Evolutionary conservation across 2,113 vertebrate genomes (phyloP), one percentile per base, ranked within the genome.

Genomic region (Bos javanicus): DNA sequence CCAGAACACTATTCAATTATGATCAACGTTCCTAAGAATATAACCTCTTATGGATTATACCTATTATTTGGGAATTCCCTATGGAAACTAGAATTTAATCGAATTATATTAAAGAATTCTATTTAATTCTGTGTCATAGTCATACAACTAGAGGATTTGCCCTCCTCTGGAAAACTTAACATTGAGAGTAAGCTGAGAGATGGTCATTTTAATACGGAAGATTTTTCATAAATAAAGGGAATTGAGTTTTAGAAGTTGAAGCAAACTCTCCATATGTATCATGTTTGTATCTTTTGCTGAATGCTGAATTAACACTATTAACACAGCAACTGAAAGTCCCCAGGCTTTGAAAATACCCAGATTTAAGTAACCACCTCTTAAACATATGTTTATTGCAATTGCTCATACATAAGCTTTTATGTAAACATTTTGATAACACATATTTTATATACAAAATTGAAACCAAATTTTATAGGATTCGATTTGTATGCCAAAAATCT

Each of bases 191-290:
- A 48, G 26, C 86, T 74, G 33, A 80, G 54, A 88, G 23, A 30
- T 83, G 67, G 91, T 82, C n/a, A 19, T 54, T 94, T 96, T 84
- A 50, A 82, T 87, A 67, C 30, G 15, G 39, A 87, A 89, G 21
- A 64, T n/a, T 92, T 97, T 91, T 95, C 60, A 93, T 81, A 91
- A 96, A 74, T 76, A 83, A 71, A 88, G 48, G 50, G 90, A 90
- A 96, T 21, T 71, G 60, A 92, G 59, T 82, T 80, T 97, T 87
- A 39, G 21, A 92, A 94, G 64, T 82, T 91, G 93, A 84, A 96
- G 59, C 15, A 67, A 92, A 91, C 90, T 85, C 21, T 83, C 64
- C 33, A 13, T 33, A 26, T 54, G 11, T 6, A 56, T 87, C 67
- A 28, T 87, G 43, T 90, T 78, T 94, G 78, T 87, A 3, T 50